Base-by-base conservation (phyloP, 92 coral and sea anemone genomes). In the Heliopora coerulea region DNA sequence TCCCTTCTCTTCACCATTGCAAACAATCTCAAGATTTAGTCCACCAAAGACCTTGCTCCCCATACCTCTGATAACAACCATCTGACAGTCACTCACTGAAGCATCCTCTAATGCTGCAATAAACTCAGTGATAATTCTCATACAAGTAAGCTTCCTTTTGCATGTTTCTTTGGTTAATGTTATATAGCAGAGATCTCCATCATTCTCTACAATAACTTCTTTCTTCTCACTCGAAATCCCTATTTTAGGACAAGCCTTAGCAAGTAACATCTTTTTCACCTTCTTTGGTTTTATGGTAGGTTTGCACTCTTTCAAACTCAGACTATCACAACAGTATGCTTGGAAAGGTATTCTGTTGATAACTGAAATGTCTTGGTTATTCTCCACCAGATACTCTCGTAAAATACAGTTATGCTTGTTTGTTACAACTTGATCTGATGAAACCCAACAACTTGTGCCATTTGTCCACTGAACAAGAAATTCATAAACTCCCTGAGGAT, bases 391-490 rank as follows among this genome's bases (percentile, higher is more conserved):
- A 83, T 87, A 95, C 32, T 78, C 86, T 40, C 81, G 81, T 41
- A 95, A 84, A 65, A 89, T 91, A 35, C 79, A 75, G 50, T 87
- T 96, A 67, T 70, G 77, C 44, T 70, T 70, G 63, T 85, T 86
- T 54, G 85, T 90, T 7, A 83, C 95, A 63, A 92, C 62, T 56
- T 95, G 91, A 23, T 91, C 83, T 39, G 96, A 78, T 8, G 91
- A 87, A 35, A 91, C 88, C 99, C 99, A 95, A 37, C 90, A 89
- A 48, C 99, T 95, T 24, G 99, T 95, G 37, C 99, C 99, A 88
- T 95, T 96, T 59, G 83, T 88, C 96, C 91, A 95, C 73, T 95
- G 95, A 40, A 95, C 96, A 61, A 95, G 84, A 79, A 87, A 95
- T 75, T 95, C 99, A 60, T 95, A 95, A 18, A 49, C 56, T 11